Evolutionary conservation across 2,797 vertebrate species (phyloP).

Genomic region (Furcifer pardalis): DNA sequence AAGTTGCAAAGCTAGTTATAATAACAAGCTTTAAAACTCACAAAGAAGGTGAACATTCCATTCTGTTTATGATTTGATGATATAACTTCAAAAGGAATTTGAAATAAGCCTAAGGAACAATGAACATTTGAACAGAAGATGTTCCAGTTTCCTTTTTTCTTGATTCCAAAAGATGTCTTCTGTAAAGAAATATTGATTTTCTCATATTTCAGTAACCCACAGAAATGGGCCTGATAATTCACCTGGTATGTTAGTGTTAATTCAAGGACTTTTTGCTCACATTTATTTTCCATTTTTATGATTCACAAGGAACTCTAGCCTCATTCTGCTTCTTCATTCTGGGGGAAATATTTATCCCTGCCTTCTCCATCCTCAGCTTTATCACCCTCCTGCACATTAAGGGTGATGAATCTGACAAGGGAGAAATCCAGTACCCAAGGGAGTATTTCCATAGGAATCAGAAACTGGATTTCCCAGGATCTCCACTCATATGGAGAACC

Average conservation of each 20-base stretch:
- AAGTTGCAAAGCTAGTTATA: slow-evolving; percentile 66
- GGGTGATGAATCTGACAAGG: too few relatives aligned
- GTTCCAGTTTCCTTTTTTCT: slow-evolving; percentile 64
- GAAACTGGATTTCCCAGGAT: too few relatives aligned
- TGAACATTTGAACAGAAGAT: slow-evolving; percentile 77
- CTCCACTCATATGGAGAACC: too few relatives aligned
- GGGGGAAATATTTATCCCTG: too few relatives aligned
- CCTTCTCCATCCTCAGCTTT: too few relatives aligned
- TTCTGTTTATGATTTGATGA: slow-evolving; percentile 72
- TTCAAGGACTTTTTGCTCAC: slow-evolving; percentile 66
- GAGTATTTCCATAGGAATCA: too few relatives aligned
- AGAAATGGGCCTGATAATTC: slow-evolving; percentile 68
- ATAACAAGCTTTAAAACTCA: slow-evolving; percentile 67
- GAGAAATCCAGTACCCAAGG: too few relatives aligned
- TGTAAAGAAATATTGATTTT: slow-evolving; percentile 74
- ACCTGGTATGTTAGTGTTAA: slow-evolving; percentile 49
- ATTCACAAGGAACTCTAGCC: not conserved
- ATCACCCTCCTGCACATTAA: too few relatives aligned
- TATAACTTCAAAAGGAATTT: slow-evolving; percentile 77
- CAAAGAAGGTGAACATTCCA: slow-evolving; percentile 64
- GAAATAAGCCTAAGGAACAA: slow-evolving; percentile 73
- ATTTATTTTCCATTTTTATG: slow-evolving; percentile 18
- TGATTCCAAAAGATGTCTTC: slow-evolving; percentile 64
- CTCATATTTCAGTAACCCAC: slow-evolving; percentile 68
- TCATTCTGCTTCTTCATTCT: too few relatives aligned